Evolutionary conservation across 2,888 invertebrate species (phyloP), one percentile per base, ranked within the genome.

Genomic region (Campaea margaritaria): DNA sequence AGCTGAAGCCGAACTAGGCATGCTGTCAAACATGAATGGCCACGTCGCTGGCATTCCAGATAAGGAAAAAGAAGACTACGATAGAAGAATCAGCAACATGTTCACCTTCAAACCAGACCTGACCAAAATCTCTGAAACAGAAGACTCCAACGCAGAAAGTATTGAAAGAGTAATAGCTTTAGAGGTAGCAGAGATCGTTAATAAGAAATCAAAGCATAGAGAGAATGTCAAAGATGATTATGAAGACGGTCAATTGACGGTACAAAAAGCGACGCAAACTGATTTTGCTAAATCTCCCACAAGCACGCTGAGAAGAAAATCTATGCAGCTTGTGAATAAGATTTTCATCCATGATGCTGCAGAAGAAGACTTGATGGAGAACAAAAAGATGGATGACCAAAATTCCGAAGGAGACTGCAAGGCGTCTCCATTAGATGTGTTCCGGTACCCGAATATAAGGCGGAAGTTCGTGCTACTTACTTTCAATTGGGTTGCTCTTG

Each of bases 401-500:
- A 89, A 88, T 65, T 90, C 90, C 0, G 89, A 90, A 74, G 88
- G 86, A 39, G 89, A 91, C 66, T 88, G 89, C 28, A 93, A 93
- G 63, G 94, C 94, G 0, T 94, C 94, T n/a, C 93, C 93, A 0
- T 78, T 95, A 74, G 95, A 95, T 75, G 85, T 95, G 43, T 93
- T 95, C 59, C 88, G 93, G 70, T 94, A 95, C 76, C 94, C 95
- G 0, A 95, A 95, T 79, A 94, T 95, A 65, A 87, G 95, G 45
- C 95, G 93, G 73, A 95, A 95, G 74, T 95, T 95, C 67, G 89
- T 95, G 27, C 91, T 95, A 50, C 83, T 95, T 21, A 94, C 94
- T 0, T 94, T 95, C 68, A 94, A 94, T 71, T 95, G 95, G 95
- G 93, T 95, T 7, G 93, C 94, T 38, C 87, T 95, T 55, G 95